These are phyloP conservation scores for Ctena decussata DNA, from an alignment of 2,888 invertebrate genomes.

Conservation along the genomic window DNA sequence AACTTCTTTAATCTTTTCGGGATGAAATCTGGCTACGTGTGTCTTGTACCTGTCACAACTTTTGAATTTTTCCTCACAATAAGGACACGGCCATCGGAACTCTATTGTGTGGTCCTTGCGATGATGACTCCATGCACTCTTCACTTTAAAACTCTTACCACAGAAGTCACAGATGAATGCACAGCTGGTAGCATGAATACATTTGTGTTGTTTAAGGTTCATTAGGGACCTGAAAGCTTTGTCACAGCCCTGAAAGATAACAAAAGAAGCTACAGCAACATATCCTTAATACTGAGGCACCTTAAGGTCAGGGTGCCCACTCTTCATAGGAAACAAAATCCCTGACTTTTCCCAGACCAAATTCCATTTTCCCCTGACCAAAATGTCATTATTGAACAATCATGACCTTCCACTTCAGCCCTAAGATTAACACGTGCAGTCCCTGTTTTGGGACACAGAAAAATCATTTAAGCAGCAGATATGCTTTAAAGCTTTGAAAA, in stretches of 20 bases:
- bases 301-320: too few species aligned
- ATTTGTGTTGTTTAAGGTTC: constrained; percentile 45
- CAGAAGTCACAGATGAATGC: constrained; percentile 55
- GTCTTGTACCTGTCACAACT: constrained; percentile 42
- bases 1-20: constrained; percentile 41
- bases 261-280: too few species aligned
- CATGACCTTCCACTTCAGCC: too few species aligned
- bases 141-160: constrained; percentile 49
- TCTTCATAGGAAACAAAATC: too few species aligned
- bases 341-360: too few species aligned
- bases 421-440: too few species aligned
- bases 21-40: constrained; percentile 45
- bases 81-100: constrained; percentile 44
- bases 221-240: constrained; percentile 41
- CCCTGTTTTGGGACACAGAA: too few species aligned
- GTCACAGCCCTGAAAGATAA: constrained; percentile 49
- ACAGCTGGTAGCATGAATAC: constrained; percentile 26
- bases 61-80: constrained; percentile 48
- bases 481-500: too few species aligned
- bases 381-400: too few species aligned
- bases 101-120: constrained; percentile 35
- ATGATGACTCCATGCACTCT: constrained; percentile 36
- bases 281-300: too few species aligned
- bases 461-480: too few species aligned
- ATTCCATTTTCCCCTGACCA: too few species aligned